Evolutionary conservation across 2,797 vertebrate species (phyloP).

Genomic region (Chelmon rostratus): DNA sequence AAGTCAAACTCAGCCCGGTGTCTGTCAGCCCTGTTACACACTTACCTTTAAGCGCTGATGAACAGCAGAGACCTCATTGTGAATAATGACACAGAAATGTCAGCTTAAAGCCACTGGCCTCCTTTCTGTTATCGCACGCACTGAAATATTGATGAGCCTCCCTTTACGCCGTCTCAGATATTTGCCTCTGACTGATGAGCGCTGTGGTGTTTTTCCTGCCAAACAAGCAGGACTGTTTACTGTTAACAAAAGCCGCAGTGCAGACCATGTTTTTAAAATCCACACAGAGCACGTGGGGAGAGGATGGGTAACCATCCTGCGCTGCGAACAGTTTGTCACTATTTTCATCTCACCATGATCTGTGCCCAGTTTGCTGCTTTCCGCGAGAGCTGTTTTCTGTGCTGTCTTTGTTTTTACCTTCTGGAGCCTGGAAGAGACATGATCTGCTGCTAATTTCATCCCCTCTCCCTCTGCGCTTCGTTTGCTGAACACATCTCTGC

Average conservation of each 20-base stretch:
- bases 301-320: conserved; percentile 20
- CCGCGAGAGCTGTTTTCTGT: conserved; percentile 16
- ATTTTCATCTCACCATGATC: conserved; percentile 35
- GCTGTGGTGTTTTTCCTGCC: conserved; percentile 16
- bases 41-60: conserved; percentile 17
- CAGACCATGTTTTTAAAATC: conserved; percentile 14
- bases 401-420: conserved; percentile 41
- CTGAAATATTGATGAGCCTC: conserved; percentile 66
- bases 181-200: conserved; percentile 44
- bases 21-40: not conserved
- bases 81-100: conserved; percentile 48
- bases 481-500: conserved; percentile 40
- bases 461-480: conserved; percentile 21
- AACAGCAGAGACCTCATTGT: conserved; percentile 7
- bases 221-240: conserved; percentile 49
- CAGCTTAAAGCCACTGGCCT: conserved; percentile 49
- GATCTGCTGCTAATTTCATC: conserved; percentile 28
- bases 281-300: not conserved
- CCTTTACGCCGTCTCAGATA: conserved; percentile 20
- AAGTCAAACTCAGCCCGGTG: not conserved
- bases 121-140: conserved; percentile 24
- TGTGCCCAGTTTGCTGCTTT: conserved; percentile 28
- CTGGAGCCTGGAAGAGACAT: conserved; percentile 25
- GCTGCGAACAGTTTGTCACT: conserved; percentile 26
- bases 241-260: conserved; percentile 33